Evolutionary conservation across 2,113 vertebrate genomes (phyloP), one percentile per base, ranked within the genome.

Genomic region (Tragelaphus buxtoni): DNA sequence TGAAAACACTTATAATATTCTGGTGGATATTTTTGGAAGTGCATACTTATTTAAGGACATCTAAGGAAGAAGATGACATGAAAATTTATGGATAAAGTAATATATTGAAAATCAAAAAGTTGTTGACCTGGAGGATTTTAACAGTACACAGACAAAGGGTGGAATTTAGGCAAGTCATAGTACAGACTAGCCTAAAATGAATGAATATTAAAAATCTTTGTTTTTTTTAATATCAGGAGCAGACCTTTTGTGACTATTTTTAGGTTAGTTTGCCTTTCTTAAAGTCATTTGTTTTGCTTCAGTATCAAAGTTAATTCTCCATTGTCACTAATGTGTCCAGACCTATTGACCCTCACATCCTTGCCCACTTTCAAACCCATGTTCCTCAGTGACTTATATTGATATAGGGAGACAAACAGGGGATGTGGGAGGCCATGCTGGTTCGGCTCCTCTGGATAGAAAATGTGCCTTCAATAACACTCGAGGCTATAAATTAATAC

Each of bases 1-100:
- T 97, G 87, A 95, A 97, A 97, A 91, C 97, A 97, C 97, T 98
- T 96, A 94, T 55, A 97, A 97, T 97, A 97, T 97, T 96, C 94
- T 51, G 94, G 97, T 94, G 88, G 90, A 92, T 97, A 85, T 95
- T 97, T 97, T 94, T 96, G 35, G 65, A 95, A 96, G 85, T 90
- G 49, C 95, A 90, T 93, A 82, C 80, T 60, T 88, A 86, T 87
- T 97, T 96, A 90, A 96, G 97, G 87, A 60, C 60, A 84, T 94
- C 61, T 47, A 63, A 96, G 92, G 65, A 88, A 91, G 89, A 96
- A 89, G 81, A 84, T 22, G 79, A 94, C 83, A 89, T 85, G 77
- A 74, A 96, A 95, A 96, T 89, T 51, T 96, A 91, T 95, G 88
- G 77, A 80, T 96, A 84, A 97, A 94, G 93, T 90, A 96, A 94